phyloP scores from a whole-genome alignment of 2,113 vertebrate genomes.

The Mormoops blainvillei region DNA sequence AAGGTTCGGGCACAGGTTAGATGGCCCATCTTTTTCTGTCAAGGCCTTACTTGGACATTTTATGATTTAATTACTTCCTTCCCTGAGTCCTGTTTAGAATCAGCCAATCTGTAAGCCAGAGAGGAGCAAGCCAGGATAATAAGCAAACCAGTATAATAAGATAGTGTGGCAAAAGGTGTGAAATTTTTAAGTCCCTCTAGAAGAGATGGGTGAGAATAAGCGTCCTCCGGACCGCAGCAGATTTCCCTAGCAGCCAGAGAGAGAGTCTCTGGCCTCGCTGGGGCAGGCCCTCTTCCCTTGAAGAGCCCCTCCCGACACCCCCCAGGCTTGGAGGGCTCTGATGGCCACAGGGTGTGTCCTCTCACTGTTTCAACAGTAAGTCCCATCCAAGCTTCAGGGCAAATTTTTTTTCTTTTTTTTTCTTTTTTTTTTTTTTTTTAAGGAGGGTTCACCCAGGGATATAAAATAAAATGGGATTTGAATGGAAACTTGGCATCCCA shows the following conservation, averaged over 20 bases:
- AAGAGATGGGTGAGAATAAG: background rate
- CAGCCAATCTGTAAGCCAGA: background rate
- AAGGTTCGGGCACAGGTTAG: background rate
- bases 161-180: background rate
- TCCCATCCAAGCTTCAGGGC: background rate
- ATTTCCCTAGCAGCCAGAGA: background rate
- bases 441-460: conserved; percentile 68
- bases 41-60: background rate
- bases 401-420: conserved; percentile 23
- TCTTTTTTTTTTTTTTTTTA: background rate
- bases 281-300: background rate
- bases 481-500: conserved; percentile 76
- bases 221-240: background rate
- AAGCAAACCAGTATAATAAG: too few species aligned
- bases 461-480: conserved; percentile 68
- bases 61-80: background rate
- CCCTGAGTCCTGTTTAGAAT: background rate
- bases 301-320: background rate
- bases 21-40: background rate
- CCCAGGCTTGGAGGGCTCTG: background rate
- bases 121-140: background rate
- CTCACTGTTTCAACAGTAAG: background rate
- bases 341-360: background rate
- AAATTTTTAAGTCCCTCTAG: background rate
- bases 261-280: background rate